Base-by-base conservation (phyloP, 2,888 invertebrate genomes). In the Allygus modestus region DNA sequence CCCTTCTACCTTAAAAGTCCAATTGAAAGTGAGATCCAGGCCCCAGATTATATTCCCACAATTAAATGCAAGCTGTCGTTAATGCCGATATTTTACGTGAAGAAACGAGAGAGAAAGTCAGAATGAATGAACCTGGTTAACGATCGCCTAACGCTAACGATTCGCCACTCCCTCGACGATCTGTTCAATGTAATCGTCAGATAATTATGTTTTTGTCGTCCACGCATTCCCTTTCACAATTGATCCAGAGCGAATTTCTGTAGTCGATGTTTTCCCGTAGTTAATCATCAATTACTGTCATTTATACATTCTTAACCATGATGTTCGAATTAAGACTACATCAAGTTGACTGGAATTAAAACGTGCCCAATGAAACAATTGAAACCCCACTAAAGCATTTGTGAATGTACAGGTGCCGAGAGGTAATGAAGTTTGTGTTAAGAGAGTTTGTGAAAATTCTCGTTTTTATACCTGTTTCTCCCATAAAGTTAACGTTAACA, bases 81-180 rank as follows among this genome's bases (percentile, higher is more conserved):
- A 58, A 58, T 58, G 5, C 9, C 20, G 58, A 46, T 46, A 46
- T 65, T 65, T 26, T 65, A 65, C 65, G 65, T 28, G 65, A 65
- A 65, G 65, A 65, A 65, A 28, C 17, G 58, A 65, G 65, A 31
- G 65, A 65, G 65, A 65, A 65, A 65, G 65, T 65, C 7, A 17
- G 28, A 65, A 28, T 65, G 65, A 65, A 28, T 65, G 65, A 65
- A 28, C 5, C 2, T 15, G 23, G 7, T 28, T 0, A 9, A 65
- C 4, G 31, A 5, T 28, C 7, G 20, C 1, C 12, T 46, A 15
- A 23, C 15, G 15, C 12, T 28, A 15, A 17, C 31, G 15, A 65
- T 31, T 65, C 26, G 5, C 58, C 20, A 58, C 58, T 1, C 46
- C 46, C 17, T 46, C 46, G 15, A 17, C 46, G 17, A 46, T 46